These are phyloP conservation scores for Mya arenaria DNA, from an alignment of 1,140 invertebrate genomes.

Conservation along the genomic window DNA sequence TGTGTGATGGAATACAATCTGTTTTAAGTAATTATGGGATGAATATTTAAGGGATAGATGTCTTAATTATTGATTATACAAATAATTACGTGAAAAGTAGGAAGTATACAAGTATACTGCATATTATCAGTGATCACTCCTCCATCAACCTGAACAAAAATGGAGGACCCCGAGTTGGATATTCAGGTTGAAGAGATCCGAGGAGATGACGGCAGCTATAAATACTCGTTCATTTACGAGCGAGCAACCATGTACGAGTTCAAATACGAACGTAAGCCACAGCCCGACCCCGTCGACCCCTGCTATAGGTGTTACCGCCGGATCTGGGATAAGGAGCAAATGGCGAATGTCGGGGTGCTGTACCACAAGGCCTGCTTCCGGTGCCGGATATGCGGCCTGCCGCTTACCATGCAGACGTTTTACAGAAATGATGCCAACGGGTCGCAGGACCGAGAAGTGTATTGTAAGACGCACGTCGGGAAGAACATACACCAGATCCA, in stretches of 20 bases:
- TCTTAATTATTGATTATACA: neutral
- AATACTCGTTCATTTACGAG: constrained; percentile 76
- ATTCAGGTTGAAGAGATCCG: constrained; percentile 63
- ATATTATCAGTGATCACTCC: neutral
- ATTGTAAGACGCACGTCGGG: constrained; percentile 75
- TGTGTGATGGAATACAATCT: neutral
- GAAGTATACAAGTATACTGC: neutral
- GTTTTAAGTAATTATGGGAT: neutral
- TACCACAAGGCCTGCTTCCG: constrained; percentile 77
- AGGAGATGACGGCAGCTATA: constrained; percentile 69
- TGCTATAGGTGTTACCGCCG: constrained; percentile 76
- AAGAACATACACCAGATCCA: constrained; percentile 74
- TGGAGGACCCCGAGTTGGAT: constrained; percentile 49
- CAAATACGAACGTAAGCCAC: constrained; percentile 72
- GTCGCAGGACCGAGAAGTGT: constrained; percentile 70
- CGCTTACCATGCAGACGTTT: constrained; percentile 78
- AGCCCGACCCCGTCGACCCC: constrained; percentile 72
- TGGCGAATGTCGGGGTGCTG: constrained; percentile 69
- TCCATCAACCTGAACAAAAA: neutral
- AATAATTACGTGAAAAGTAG: neutral
- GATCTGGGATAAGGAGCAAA: constrained; percentile 74
- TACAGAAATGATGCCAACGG: constrained; percentile 72
- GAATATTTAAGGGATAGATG: neutral
- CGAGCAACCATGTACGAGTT: constrained; percentile 76
- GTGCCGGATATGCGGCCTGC: constrained; percentile 75